phyloP scores from a whole-genome alignment of 2,113 vertebrate genomes.

The Chlamydotis undulata region DNA sequence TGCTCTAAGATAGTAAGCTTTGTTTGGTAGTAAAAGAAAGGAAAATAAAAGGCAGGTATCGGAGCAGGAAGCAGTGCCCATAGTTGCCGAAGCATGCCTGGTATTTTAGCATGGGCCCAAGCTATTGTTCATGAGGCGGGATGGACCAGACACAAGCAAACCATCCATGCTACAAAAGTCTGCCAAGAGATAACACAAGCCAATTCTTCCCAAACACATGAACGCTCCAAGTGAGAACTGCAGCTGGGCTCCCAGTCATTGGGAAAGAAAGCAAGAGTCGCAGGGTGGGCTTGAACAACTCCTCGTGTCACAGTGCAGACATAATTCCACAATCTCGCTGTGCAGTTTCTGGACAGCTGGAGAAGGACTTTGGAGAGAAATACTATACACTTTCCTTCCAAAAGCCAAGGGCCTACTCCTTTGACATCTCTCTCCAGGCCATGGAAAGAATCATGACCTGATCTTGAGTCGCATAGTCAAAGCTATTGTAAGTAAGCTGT shows the following conservation, averaged over 20 bases:
- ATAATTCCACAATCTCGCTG: constrained; percentile 12
- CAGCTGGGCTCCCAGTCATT: constrained; percentile 14
- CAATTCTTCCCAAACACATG: neutral
- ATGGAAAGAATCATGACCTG: neutral
- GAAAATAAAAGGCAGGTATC: neutral
- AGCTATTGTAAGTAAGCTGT: neutral
- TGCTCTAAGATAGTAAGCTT: neutral
- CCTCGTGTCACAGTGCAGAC: neutral
- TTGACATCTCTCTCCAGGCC: neutral
- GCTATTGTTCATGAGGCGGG: neutral
- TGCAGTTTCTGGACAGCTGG: constrained; percentile 39
- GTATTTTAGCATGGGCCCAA: neutral
- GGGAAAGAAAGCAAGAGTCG: constrained; percentile 28
- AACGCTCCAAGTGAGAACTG: constrained; percentile 9
- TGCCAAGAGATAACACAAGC: constrained; percentile 29
- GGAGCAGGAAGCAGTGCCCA: neutral
- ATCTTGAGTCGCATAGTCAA: neutral
- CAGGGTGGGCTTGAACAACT: neutral
- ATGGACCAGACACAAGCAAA: constrained; percentile 7
- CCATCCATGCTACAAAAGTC: neutral
- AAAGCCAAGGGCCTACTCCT: neutral
- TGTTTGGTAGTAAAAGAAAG: neutral
- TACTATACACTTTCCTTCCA: neutral
- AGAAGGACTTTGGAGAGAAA: constrained; percentile 34
- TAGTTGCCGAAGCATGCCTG: neutral